These are phyloP conservation scores for Tachysurus fulvidraco DNA, from an alignment of 2,113 vertebrate genomes.

Conservation along the genomic window DNA sequence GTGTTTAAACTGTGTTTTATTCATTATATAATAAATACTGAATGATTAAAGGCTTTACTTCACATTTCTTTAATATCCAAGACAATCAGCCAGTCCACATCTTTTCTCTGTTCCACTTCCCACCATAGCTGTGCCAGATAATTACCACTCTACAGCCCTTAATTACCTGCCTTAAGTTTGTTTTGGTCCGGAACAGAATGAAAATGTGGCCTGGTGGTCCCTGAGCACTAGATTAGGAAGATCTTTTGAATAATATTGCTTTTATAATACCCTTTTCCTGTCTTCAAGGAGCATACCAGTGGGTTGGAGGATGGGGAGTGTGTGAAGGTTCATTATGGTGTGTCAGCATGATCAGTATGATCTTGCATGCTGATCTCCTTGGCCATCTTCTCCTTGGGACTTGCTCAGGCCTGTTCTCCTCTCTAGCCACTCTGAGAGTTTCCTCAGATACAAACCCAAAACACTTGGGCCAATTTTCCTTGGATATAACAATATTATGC, in stretches of 20 bases:
- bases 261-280: slow-evolving; percentile 2
- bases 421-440: slow-evolving; percentile 15
- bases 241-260: neutral
- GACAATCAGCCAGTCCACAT: slow-evolving; percentile 15
- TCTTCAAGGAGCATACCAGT: neutral
- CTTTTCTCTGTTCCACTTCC: slow-evolving; percentile 18
- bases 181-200: slow-evolving; percentile 24
- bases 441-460: slow-evolving; percentile 11
- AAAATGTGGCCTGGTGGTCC: slow-evolving; percentile 28
- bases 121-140: slow-evolving; percentile 10
- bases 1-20: neutral
- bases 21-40: neutral
- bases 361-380: slow-evolving; percentile 46
- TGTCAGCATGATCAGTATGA: slow-evolving; percentile 46
- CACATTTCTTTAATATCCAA: neutral
- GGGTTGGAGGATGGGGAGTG: neutral
- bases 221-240: slow-evolving; percentile 20
- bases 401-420: slow-evolving; percentile 54
- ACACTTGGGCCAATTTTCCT: slow-evolving; percentile 8
- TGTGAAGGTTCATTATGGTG: slow-evolving; percentile 25
- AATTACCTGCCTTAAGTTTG: slow-evolving; percentile 14
- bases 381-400: slow-evolving; percentile 40
- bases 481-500: neutral
- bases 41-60: neutral
- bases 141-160: slow-evolving; percentile 17